phyloP scores from a whole-genome alignment of 2,113 vertebrate genomes.

The Coracopsis vasa region DNA sequence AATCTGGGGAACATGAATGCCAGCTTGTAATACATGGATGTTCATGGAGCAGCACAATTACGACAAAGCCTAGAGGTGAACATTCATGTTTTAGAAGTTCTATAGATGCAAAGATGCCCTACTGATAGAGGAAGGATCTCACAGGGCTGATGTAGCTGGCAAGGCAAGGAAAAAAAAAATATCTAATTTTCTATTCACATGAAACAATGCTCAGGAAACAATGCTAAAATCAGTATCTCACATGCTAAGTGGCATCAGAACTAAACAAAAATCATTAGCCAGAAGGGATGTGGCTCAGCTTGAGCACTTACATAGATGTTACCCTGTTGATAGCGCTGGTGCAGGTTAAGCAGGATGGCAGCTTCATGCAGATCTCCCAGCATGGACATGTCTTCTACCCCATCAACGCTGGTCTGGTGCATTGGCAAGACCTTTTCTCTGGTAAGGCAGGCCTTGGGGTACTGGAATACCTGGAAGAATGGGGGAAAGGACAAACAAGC shows the following conservation, averaged over 20 bases:
- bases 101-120: neutral
- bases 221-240: neutral
- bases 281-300: neutral
- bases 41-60: neutral
- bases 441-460: conserved; percentile 72
- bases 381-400: conserved; percentile 90
- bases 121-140: neutral
- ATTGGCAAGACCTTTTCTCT: conserved; percentile 80
- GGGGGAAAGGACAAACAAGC: neutral
- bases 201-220: neutral
- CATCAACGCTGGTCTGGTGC: conserved; percentile 82
- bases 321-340: conserved; percentile 83
- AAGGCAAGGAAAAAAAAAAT: neutral
- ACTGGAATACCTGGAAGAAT: conserved; percentile 74
- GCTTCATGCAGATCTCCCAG: conserved; percentile 88
- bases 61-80: neutral
- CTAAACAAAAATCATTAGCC: neutral
- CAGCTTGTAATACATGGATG: neutral
- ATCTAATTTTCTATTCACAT: neutral
- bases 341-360: conserved; percentile 90
- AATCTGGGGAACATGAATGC: neutral
- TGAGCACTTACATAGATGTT: conserved; percentile 83
- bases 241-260: neutral
- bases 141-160: neutral
- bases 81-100: neutral